Percentiles rank a stretch among this genome's conserved stretches.
phyloP scores from a whole-genome alignment of 2,888 invertebrate genomes.

The Silvanus unidentatus region DNA sequence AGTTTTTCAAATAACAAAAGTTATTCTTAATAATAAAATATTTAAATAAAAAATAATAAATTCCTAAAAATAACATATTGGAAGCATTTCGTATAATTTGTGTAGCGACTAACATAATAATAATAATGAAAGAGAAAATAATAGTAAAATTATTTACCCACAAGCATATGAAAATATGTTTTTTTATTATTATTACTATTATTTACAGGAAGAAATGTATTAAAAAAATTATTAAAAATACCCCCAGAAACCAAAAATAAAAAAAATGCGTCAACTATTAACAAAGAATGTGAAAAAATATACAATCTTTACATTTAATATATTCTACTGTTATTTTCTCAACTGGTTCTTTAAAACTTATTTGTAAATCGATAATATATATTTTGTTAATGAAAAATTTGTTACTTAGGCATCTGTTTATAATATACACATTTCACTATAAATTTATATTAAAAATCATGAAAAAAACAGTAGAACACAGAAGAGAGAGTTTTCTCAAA shows the following conservation, averaged over 20 bases:
- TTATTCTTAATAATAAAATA: constrained; percentile 43
- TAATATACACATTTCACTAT: neutral
- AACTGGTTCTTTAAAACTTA: constrained; percentile 3
- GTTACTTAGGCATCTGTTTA: constrained; percentile 5
- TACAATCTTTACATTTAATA: too few species aligned
- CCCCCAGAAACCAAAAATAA: constrained; percentile 38
- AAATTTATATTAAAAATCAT: constrained; percentile 1
- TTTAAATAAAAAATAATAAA: constrained; percentile 41
- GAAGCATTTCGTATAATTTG: constrained; percentile 32
- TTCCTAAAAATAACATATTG: constrained; percentile 34
- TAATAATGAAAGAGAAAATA: constrained; percentile 22
- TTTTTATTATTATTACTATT: too few species aligned
- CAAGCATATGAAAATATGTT: constrained; percentile 36
- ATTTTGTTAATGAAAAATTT: constrained; percentile 10
- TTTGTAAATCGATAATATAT: constrained; percentile 12
- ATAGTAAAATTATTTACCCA: constrained; percentile 24
- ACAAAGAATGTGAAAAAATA: neutral
- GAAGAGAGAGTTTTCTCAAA: too few species aligned
- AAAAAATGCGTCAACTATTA: constrained; percentile 22
- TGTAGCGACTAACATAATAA: constrained; percentile 30
- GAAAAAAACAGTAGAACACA: constrained; percentile 26
- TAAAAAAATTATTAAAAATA: constrained; percentile 19
- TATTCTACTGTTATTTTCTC: too few species aligned
- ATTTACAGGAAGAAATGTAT: too few species aligned
- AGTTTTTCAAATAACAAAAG: constrained; percentile 47